Conservation (phyloP, 2,888 invertebrate species). For the Ariolimax columbianus region DNA sequence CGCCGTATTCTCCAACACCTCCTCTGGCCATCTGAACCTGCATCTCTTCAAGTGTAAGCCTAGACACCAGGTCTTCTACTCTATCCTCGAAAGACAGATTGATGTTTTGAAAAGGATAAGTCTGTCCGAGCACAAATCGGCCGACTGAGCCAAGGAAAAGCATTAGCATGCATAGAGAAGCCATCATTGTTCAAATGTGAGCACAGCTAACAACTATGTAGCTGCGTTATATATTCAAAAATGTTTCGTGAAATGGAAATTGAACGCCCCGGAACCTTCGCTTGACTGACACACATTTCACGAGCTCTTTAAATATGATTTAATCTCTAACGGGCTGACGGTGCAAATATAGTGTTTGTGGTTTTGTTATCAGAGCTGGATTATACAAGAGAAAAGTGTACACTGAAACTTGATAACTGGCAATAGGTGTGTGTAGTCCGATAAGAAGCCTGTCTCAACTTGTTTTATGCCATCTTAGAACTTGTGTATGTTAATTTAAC, state of each 20-base stretch:
- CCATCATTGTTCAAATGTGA: not conserved
- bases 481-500: too few relatives aligned
- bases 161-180: not conserved
- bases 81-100: slow-evolving; percentile 46
- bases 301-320: not conserved
- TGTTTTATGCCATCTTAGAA: not conserved
- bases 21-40: slow-evolving; percentile 54
- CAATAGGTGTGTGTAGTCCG: not conserved
- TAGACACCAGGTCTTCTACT: slow-evolving; percentile 50
- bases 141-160: not conserved
- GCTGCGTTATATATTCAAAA: not conserved
- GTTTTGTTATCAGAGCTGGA: not conserved
- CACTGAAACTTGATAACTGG: not conserved
- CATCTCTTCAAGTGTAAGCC: slow-evolving; percentile 51
- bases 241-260: not conserved
- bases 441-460: not conserved
- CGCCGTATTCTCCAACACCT: slow-evolving; percentile 44
- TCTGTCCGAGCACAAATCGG: not conserved
- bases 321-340: not conserved
- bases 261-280: not conserved
- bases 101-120: slow-evolving; percentile 51
- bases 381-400: not conserved
- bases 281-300: not conserved
- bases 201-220: not conserved
- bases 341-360: too few relatives aligned